phyloP scores from a whole-genome alignment of 2,113 vertebrate genomes.

The Menidia beryllina region DNA sequence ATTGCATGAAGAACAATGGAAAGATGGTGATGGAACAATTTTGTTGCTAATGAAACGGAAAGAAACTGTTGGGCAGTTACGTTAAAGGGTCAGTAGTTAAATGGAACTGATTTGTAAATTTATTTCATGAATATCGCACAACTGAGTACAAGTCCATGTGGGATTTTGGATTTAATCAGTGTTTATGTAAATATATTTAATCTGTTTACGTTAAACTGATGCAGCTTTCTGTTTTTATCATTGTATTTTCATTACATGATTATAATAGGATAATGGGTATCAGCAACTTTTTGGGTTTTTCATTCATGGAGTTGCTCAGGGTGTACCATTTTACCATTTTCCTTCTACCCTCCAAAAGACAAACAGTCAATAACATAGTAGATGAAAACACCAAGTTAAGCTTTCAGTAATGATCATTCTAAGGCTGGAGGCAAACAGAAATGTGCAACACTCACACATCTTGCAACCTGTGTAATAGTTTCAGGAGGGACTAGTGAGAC shows the following conservation, averaged over 20 bases:
- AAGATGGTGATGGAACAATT: slow-evolving; percentile 23
- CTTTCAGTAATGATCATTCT: slow-evolving; percentile 3
- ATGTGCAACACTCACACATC: background rate
- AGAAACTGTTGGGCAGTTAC: slow-evolving; percentile 20
- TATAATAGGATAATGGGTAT: slow-evolving; percentile 16
- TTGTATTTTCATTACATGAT: background rate
- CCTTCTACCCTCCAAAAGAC: background rate
- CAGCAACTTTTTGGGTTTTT: slow-evolving; percentile 1
- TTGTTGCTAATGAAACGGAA: slow-evolving; percentile 42
- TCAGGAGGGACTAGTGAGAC: background rate
- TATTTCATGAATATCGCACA: slow-evolving; percentile 8
- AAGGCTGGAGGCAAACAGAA: slow-evolving; percentile 5
- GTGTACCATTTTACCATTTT: background rate
- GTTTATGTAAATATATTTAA: background rate
- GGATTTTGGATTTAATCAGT: slow-evolving; percentile 12
- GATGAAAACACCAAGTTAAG: slow-evolving; percentile 8
- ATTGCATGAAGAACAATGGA: slow-evolving; percentile 39
- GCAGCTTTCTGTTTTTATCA: slow-evolving; percentile 1
- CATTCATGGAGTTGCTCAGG: background rate
- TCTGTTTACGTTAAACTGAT: slow-evolving; percentile 1
- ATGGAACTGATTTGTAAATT: slow-evolving; percentile 7
- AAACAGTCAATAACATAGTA: background rate
- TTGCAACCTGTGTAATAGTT: background rate
- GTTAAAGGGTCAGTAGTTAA: slow-evolving; percentile 15
- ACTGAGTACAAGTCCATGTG: background rate